A percentile compares a stretch with the other conserved stretches of the same genome.
Evolutionary conservation across 2,888 invertebrate genomes (phyloP).

Genomic region (Athripsodes cinereus): DNA sequence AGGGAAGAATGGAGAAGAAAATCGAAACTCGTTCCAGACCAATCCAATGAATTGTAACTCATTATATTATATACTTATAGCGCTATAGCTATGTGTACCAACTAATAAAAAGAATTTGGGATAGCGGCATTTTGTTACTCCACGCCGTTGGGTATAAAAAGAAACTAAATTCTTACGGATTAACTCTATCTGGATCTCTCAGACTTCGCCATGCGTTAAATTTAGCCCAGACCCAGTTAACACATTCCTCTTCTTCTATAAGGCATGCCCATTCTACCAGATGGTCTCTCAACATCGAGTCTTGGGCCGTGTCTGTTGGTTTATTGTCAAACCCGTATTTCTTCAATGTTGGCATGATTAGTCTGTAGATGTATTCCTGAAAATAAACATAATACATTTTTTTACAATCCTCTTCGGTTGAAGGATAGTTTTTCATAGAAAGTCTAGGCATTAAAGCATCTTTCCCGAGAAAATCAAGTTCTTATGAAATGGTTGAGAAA

Average conservation of each 20-base stretch:
- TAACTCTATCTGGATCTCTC: constrained; percentile 33
- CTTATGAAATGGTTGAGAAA: too few species aligned
- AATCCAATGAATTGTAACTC: too few species aligned
- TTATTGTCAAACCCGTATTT: constrained; percentile 27
- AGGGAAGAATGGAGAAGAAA: too few species aligned
- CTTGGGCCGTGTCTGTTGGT: constrained; percentile 34
- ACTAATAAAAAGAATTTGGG: too few species aligned
- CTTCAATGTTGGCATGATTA: constrained; percentile 26
- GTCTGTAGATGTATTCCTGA: constrained; percentile 30
- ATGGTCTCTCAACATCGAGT: constrained; percentile 51
- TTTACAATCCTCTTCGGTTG: background rate
- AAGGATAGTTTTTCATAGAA: too few species aligned
- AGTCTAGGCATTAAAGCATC: too few species aligned
- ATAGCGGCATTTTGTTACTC: too few species aligned
- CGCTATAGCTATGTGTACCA: too few species aligned
- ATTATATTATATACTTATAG: too few species aligned
- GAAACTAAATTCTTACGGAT: constrained; percentile 34
- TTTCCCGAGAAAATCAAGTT: too few species aligned
- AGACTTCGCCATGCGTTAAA: constrained; percentile 32
- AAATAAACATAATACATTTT: constrained; percentile 1
- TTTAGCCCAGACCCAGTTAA: constrained; percentile 45
- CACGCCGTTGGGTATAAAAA: too few species aligned
- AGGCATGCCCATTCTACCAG: constrained; percentile 55
- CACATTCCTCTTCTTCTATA: constrained; percentile 49
- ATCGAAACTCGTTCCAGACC: too few species aligned